Conservation (phyloP, 1,140 invertebrate genomes). For the Ectropis grisescens region DNA sequence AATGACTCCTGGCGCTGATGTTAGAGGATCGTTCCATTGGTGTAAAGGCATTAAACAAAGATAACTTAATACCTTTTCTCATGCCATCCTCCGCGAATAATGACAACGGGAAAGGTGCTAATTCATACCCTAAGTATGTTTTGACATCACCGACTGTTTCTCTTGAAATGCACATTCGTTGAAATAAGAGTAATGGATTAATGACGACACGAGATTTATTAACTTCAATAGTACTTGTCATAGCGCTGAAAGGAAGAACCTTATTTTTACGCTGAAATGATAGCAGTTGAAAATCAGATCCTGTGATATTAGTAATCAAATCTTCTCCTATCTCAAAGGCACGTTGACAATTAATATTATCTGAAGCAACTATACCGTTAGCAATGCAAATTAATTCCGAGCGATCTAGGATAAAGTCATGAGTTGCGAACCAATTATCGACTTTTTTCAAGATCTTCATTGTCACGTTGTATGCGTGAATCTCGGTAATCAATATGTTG, state of each 20-base stretch:
- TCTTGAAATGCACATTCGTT: conserved; percentile 28
- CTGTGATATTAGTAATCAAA: conserved; percentile 25
- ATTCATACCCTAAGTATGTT: conserved; percentile 40
- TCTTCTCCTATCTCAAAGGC: conserved; percentile 36
- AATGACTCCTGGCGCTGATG: not conserved
- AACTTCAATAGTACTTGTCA: conserved; percentile 31
- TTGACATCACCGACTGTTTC: conserved; percentile 23
- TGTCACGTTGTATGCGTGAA: conserved; percentile 41
- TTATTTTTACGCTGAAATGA: conserved; percentile 38
- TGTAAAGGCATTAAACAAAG: not conserved
- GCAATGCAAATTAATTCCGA: conserved; percentile 28
- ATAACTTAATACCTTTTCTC: conserved; percentile 10
- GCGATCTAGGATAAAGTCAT: conserved; percentile 21
- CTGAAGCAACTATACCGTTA: conserved; percentile 36
- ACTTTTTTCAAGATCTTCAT: conserved; percentile 33
- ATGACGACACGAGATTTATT: conserved; percentile 29
- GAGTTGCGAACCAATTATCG: conserved; percentile 34
- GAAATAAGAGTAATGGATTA: conserved; percentile 43
- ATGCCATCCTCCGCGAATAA: conserved; percentile 36
- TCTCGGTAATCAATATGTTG: conserved; percentile 52
- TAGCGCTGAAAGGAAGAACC: conserved; percentile 31
- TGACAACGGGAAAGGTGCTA: conserved; percentile 20
- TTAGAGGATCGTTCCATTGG: not conserved
- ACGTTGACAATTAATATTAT: conserved; percentile 45
- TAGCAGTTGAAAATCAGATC: conserved; percentile 30